Conservation (phyloP, 2,888 invertebrate species). For the Tolmerus cingulatus region DNA sequence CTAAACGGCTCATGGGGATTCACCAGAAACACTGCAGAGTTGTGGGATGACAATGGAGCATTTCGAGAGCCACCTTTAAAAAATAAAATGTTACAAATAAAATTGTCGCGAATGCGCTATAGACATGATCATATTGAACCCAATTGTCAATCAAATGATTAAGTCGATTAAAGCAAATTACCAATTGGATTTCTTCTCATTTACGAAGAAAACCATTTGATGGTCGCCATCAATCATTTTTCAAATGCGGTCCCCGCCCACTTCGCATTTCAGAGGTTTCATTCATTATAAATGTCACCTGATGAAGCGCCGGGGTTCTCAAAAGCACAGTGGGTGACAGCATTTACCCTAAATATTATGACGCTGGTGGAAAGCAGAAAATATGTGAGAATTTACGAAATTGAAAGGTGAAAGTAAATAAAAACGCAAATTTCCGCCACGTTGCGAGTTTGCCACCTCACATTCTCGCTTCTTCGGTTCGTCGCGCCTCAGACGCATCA, state of each 20-base stretch:
- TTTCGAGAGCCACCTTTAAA: too few relatives aligned
- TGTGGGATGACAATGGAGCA: too few relatives aligned
- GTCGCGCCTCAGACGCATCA: background rate
- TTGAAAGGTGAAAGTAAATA: slow-evolving; percentile 26
- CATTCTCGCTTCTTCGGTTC: background rate
- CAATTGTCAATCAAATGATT: background rate
- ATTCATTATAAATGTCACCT: background rate
- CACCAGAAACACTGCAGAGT: too few relatives aligned
- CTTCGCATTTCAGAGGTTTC: background rate
- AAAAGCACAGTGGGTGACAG: background rate
- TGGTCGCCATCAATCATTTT: background rate
- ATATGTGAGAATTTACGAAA: background rate
- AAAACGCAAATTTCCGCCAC: background rate
- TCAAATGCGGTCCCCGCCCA: background rate
- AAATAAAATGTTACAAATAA: too few relatives aligned
- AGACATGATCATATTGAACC: too few relatives aligned
- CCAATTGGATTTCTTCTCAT: background rate
- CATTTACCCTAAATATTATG: background rate
- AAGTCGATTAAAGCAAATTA: background rate
- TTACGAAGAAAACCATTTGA: background rate
- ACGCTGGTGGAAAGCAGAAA: background rate
- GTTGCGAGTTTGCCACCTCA: background rate
- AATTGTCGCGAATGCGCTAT: too few relatives aligned
- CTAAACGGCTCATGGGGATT: too few relatives aligned
- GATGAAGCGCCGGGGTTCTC: background rate